phyloP scores from a whole-genome alignment of 2,113 vertebrate genomes.

The Rallus limicola region DNA sequence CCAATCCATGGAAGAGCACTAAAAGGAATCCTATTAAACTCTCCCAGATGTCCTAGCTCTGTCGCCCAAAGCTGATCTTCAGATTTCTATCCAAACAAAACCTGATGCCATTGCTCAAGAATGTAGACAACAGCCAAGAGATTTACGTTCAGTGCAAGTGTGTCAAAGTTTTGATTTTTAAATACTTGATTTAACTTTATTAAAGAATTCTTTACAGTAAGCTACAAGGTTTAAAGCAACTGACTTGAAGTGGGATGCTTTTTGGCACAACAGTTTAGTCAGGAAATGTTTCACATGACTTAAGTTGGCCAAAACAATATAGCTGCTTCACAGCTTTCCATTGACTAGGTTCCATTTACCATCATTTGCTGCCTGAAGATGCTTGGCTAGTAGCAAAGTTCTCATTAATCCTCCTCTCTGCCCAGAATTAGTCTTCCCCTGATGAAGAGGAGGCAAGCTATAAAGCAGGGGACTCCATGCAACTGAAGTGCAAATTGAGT shows the following conservation, averaged over 20 bases:
- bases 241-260: not conserved
- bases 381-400: not conserved
- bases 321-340: not conserved
- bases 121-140: not conserved
- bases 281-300: not conserved
- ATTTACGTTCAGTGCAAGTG: not conserved
- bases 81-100: not conserved
- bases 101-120: not conserved
- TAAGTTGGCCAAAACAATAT: not conserved
- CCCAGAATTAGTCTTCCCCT: not conserved
- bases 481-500: rapidly evolving
- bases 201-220: not conserved
- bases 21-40: not conserved
- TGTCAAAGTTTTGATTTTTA: not conserved
- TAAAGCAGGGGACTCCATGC: not conserved
- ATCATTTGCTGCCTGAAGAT: not conserved
- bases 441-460: not conserved
- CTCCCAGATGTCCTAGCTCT: not conserved
- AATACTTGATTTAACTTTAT: not conserved
- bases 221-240: not conserved
- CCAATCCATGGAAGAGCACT: not conserved
- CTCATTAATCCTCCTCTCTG: not conserved
- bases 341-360: not conserved
- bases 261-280: not conserved
- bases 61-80: not conserved